Base-by-base conservation (phyloP, 2,797 vertebrate genomes). In the Eptatretus atami region DNA sequence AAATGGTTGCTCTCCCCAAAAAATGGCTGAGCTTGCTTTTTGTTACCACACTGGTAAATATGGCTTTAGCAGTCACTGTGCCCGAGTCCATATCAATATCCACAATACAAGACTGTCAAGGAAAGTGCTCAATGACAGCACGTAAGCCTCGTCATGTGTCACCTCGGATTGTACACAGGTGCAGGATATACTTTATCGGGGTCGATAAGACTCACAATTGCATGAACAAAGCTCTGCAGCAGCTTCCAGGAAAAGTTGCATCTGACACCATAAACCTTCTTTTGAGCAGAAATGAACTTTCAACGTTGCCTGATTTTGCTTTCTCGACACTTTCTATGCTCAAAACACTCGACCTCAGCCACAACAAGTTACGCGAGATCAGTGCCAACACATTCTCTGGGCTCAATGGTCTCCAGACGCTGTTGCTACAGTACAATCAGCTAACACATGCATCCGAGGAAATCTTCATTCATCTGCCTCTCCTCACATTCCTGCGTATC, bases 121-220 rank as follows among this genome's bases (percentile, higher is more conserved):
- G 82, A 83, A 11, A 83, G 80, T 3, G 73, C 74, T 53, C 73
- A 65, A 15, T 44, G 31, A 44, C 31, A 44, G 31, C 31, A 44
- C 31, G 31, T 44, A 44, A 44, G 31, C 31, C 31, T 44, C 31
- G 31, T 19, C 19, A 19, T 19, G 55, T 12, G 57, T 61, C 19
- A n/a, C 57, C 57, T 25, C 9, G 57, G n/a, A 61, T 9, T 25
- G 57, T 61, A 25, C n/a, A 61, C 52, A 54, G 52, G 54, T 98
- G 92, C 66, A 81, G 82, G 63, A 78, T 79, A 66, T 93, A 86
- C 70, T 73, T 66, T 2, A 82, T 85, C 54, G 76, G 77, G 3
- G 78, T 84, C 6, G 82, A 93, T 70, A 94, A 87, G 71, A 86
- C 81, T 70, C 73, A 95, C 70, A 86, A 93, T 70, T 98, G 92